These are phyloP conservation scores for Lacanobia wlatinum DNA, from an alignment of 2,888 invertebrate genomes.

Conservation along the genomic window DNA sequence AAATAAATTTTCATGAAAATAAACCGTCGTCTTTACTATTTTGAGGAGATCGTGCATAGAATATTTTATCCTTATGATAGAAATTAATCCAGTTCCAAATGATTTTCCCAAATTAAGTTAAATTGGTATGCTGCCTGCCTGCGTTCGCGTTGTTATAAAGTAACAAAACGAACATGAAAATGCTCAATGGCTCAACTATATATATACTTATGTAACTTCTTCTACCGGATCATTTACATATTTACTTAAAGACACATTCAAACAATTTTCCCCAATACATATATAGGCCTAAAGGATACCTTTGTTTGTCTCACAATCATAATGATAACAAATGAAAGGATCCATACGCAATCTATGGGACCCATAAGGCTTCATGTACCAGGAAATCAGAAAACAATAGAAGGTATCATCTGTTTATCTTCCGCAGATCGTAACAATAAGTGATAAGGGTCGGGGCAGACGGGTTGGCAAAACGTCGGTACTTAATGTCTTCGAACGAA, in stretches of 20 bases:
- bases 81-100: not conserved
- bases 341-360: slow-evolving; percentile 12
- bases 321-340: slow-evolving; percentile 35
- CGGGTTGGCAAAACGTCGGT: slow-evolving; percentile 52
- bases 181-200: too few relatives aligned
- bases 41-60: not conserved
- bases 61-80: slow-evolving; percentile 7
- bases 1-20: not conserved
- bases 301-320: slow-evolving; percentile 17
- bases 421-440: slow-evolving; percentile 59
- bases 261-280: not conserved
- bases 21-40: slow-evolving; percentile 9
- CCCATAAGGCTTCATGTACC: slow-evolving; percentile 39
- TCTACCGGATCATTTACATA: not conserved
- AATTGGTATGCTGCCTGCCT: not conserved
- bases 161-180: not conserved
- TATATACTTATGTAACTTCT: not conserved
- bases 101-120: not conserved
- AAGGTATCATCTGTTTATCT: slow-evolving; percentile 58
- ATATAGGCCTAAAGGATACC: not conserved
- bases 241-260: not conserved
- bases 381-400: slow-evolving; percentile 61
- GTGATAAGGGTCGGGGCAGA: slow-evolving; percentile 60
- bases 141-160: not conserved
- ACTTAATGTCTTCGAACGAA: slow-evolving; percentile 53